These are phyloP conservation scores for Morpho achilles DNA, from an alignment of 2,888 invertebrate species.

Conservation along the genomic window DNA sequence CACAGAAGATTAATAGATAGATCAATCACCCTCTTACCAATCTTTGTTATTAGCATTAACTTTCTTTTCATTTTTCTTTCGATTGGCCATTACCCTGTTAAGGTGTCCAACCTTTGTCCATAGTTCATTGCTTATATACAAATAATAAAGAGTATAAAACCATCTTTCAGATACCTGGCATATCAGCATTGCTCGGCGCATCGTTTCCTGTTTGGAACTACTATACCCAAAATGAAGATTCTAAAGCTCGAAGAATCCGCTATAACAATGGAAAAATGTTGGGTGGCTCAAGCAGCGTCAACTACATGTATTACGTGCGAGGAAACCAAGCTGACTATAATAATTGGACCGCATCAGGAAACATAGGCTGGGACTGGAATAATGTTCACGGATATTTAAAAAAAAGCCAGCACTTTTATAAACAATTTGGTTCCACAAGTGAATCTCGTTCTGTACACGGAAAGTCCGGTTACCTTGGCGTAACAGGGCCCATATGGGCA, in stretches of 20 bases:
- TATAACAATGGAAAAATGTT: conserved; percentile 81
- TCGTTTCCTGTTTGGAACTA: conserved; percentile 45
- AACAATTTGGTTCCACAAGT: conserved; percentile 28
- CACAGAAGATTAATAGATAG: too few species aligned
- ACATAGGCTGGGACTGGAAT: conserved; percentile 56
- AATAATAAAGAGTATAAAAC: not conserved
- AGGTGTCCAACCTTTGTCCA: not conserved
- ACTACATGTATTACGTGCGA: conserved; percentile 82
- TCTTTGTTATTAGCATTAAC: too few species aligned
- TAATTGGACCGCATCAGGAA: conserved; percentile 83
- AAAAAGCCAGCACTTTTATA: conserved; percentile 41
- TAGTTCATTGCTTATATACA: not conserved
- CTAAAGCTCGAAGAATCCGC: conserved; percentile 40
- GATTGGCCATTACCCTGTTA: too few species aligned
- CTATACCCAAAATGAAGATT: conserved; percentile 41
- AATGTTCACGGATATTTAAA: conserved; percentile 45
- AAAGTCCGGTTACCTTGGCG: conserved; percentile 37
- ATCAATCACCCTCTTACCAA: too few species aligned
- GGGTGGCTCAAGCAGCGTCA: conserved; percentile 83
- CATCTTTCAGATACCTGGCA: conserved; percentile 45
- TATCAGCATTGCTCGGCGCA: conserved; percentile 38
- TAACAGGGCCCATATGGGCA: conserved; percentile 46
- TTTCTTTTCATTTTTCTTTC: too few species aligned
- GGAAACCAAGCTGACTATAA: conserved; percentile 82
- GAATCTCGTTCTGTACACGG: conserved; percentile 47